Evolutionary conservation across 2,888 invertebrate genomes (phyloP).

Genomic region (Baronia brevicornis): DNA sequence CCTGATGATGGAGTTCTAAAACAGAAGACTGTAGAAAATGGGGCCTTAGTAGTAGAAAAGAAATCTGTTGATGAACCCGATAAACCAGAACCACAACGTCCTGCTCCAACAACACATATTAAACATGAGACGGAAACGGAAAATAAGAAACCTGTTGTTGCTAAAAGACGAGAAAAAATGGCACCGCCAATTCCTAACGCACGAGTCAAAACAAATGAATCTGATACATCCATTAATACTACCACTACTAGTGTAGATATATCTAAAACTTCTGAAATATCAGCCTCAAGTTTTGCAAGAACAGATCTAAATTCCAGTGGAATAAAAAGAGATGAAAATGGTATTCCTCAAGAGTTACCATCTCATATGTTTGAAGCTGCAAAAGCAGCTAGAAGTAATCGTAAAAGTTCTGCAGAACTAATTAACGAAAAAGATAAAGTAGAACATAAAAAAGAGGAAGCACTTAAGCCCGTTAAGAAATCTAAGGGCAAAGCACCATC

Average conservation of each 20-base stretch:
- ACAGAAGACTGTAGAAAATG: slow-evolving; percentile 62
- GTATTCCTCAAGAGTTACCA: slow-evolving; percentile 82
- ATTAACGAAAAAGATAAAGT: slow-evolving; percentile 45
- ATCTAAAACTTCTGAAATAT: slow-evolving; percentile 48
- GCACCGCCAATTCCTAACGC: slow-evolving; percentile 69
- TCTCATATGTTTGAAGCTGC: slow-evolving; percentile 83
- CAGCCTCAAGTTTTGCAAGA: slow-evolving; percentile 48
- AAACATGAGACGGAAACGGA: slow-evolving; percentile 72
- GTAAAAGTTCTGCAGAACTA: slow-evolving; percentile 71
- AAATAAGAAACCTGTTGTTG: slow-evolving; percentile 67
- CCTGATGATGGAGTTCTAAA: slow-evolving; percentile 69
- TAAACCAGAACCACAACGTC: slow-evolving; percentile 51
- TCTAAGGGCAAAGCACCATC: slow-evolving; percentile 84
- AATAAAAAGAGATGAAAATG: slow-evolving; percentile 74
- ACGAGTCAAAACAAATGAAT: slow-evolving; percentile 55
- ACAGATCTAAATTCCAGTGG: slow-evolving; percentile 74
- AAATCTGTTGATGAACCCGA: slow-evolving; percentile 58
- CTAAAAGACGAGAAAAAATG: slow-evolving; percentile 68
- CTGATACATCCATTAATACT: slow-evolving; percentile 39
- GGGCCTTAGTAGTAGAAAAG: slow-evolving; percentile 45
- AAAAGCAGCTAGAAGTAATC: slow-evolving; percentile 79
- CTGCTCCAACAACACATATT: slow-evolving; percentile 47
- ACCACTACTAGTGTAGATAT: slow-evolving; percentile 40
- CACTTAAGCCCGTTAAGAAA: slow-evolving; percentile 67
- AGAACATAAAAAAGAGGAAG: slow-evolving; percentile 50